These are phyloP conservation scores for Limulus polyphemus DNA, from an alignment of 2,888 invertebrate species.

Conservation along the genomic window DNA sequence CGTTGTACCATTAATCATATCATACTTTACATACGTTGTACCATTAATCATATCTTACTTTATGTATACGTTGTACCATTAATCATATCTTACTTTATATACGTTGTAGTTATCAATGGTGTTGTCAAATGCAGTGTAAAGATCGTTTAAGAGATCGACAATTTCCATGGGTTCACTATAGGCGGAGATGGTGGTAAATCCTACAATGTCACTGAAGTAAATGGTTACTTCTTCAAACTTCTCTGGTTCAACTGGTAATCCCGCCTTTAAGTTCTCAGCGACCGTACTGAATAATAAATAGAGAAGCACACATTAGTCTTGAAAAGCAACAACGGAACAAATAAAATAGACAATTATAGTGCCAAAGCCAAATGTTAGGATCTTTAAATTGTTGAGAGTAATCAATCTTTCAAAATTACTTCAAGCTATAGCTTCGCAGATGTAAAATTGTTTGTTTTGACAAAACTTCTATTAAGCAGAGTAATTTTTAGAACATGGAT, in stretches of 20 bases:
- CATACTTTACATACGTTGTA: constrained; percentile 72
- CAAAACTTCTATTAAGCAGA: too few relatives aligned
- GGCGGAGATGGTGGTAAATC: constrained; percentile 83
- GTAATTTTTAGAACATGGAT: too few relatives aligned
- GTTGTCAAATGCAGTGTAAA: constrained; percentile 86
- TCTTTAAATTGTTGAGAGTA: too few relatives aligned
- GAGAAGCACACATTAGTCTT: too few relatives aligned
- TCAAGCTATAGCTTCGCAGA: too few relatives aligned
- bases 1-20: constrained; percentile 48
- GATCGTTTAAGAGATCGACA: constrained; percentile 55
- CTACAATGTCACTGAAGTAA: constrained; percentile 89
- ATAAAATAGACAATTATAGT: too few relatives aligned
- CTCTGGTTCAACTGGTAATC: constrained; percentile 82
- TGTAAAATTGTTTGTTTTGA: too few relatives aligned
- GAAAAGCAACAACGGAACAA: too few relatives aligned
- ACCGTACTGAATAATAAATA: constrained; percentile 42
- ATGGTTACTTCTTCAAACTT: constrained; percentile 67
- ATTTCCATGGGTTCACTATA: constrained; percentile 85
- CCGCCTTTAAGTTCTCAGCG: constrained; percentile 78
- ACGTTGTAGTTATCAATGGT: constrained; percentile 83
- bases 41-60: constrained; percentile 41
- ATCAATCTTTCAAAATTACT: too few relatives aligned
- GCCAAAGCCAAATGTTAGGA: too few relatives aligned
- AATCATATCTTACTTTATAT: constrained; percentile 51
- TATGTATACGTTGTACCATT: constrained; percentile 64